Percentiles rank a stretch among this genome's conserved stretches.
Evolutionary conservation across 2,888 invertebrate genomes (phyloP).

Genomic region (Athripsodes cinereus): DNA sequence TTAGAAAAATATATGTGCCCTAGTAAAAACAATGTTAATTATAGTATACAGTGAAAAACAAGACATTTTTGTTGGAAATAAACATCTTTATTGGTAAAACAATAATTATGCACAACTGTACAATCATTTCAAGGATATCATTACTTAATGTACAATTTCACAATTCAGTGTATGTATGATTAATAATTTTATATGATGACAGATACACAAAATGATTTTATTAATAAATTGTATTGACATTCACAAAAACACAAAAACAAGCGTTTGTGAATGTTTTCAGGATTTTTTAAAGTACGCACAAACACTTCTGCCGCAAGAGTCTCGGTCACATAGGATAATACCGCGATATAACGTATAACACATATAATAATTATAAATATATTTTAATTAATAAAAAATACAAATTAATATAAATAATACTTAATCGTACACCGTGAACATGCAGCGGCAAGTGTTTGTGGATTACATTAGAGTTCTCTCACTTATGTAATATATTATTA

Average conservation of each 20-base stretch:
- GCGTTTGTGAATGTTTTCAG: no score
- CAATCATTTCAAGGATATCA: background rate
- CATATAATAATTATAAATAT: no score
- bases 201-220: background rate
- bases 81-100: slow-evolving; percentile 1
- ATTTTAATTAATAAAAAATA: no score
- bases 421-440: no score
- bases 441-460: no score
- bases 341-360: no score
- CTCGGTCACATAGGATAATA: no score
- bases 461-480: no score
- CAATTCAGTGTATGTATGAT: background rate
- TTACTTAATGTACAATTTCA: background rate
- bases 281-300: no score
- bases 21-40: background rate
- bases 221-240: background rate
- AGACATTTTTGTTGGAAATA: slow-evolving; percentile 12
- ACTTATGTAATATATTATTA: background rate
- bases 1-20: slow-evolving; percentile 10
- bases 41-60: slow-evolving; percentile 12
- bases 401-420: no score
- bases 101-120: background rate
- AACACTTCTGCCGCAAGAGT: no score
- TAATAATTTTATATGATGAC: background rate
- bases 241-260: no score